Evolutionary conservation across 2,113 vertebrate genomes (phyloP).

Genomic region (Macaca fascicularis): T2T-MFA8v1.1 NC_088387.1:60937501-60938000

Average conservation of each 20-base stretch:
- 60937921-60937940: too few relatives aligned
- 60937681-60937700: background rate
- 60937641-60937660: background rate
- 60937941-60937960: too few relatives aligned
- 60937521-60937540: background rate
- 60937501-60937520: background rate
- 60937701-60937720: slow-evolving; percentile 13
- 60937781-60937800: background rate
- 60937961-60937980: too few relatives aligned
- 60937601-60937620: background rate
- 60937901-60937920: too few relatives aligned
- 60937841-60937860: slow-evolving; percentile 17
- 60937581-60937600: background rate
- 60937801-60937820: background rate
- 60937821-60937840: background rate
- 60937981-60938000: too few relatives aligned
- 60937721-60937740: background rate
- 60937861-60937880: background rate
- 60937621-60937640: background rate
- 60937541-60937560: background rate
- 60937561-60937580: background rate
- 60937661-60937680: slow-evolving; percentile 8
- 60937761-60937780: background rate
- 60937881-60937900: too few relatives aligned
- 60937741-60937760: background rate